Conservation (phyloP, 1,140 invertebrate genomes). For the Tetramorium simillimum region DNA sequence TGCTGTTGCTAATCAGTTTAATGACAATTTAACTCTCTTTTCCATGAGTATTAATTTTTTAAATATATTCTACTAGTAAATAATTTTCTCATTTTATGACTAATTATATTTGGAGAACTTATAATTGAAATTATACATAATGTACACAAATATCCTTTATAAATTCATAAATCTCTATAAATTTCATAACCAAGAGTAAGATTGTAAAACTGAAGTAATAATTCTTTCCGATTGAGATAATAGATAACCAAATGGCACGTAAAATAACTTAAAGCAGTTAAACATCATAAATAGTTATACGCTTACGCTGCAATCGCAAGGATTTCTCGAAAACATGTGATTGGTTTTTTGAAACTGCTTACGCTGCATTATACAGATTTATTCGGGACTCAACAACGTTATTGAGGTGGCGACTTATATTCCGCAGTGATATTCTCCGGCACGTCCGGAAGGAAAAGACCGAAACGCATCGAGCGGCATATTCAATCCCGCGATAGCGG, state of each 20-base stretch:
- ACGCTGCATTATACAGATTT: slow-evolving; percentile 9
- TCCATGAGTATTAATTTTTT: background rate
- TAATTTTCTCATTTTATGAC: background rate
- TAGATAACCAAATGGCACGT: background rate
- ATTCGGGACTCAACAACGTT: slow-evolving; percentile 29
- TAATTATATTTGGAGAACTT: background rate
- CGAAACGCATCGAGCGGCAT: slow-evolving; percentile 60
- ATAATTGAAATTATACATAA: too few relatives aligned
- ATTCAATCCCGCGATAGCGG: slow-evolving; percentile 63
- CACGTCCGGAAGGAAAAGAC: slow-evolving; percentile 40
- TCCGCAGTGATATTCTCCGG: slow-evolving; percentile 36
- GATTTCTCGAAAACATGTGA: background rate
- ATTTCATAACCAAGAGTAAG: background rate
- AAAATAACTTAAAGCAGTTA: background rate
- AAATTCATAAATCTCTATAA: too few relatives aligned
- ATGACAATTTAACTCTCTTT: background rate
- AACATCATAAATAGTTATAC: background rate
- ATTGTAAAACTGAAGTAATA: background rate
- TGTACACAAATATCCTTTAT: background rate
- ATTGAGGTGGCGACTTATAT: slow-evolving; percentile 38
- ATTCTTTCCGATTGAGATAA: background rate
- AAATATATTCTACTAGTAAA: background rate
- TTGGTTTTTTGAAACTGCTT: background rate
- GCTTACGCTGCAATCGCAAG: background rate
- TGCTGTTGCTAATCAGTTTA: background rate